Conservation (phyloP, 2,888 invertebrate species). For the Epistrophe eligans region DNA sequence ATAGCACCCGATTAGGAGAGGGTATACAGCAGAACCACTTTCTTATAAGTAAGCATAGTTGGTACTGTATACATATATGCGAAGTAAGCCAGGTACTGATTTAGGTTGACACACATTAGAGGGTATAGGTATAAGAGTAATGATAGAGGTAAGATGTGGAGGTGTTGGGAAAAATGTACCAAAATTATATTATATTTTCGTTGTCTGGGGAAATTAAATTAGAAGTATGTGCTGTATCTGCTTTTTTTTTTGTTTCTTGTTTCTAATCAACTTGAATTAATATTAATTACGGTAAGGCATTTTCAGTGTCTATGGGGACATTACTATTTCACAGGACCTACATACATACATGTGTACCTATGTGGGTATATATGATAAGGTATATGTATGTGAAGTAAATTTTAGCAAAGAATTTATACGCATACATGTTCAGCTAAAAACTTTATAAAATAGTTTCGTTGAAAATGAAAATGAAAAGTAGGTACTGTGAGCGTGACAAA, state of each 20-base stretch:
- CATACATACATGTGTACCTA: background rate
- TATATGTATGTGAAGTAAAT: conserved; percentile 1
- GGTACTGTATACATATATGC: background rate
- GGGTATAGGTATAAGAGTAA: too few species aligned
- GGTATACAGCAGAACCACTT: conserved; percentile 4
- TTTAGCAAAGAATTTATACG: conserved; percentile 7
- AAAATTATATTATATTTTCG: conserved; percentile 64
- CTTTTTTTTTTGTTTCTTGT: conserved; percentile 11
- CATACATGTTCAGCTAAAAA: conserved; percentile 19
- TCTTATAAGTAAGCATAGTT: background rate
- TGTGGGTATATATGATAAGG: background rate
- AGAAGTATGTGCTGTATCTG: conserved; percentile 59
- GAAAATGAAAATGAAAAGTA: background rate
- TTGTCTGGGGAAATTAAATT: conserved; percentile 74
- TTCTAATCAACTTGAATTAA: conserved; percentile 64
- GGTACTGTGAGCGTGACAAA: conserved; percentile 10
- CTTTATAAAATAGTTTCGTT: conserved; percentile 32
- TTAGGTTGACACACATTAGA: conserved; percentile 35
- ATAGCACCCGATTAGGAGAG: conserved; percentile 2
- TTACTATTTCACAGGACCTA: conserved; percentile 48
- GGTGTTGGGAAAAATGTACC: conserved; percentile 59
- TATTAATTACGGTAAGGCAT: conserved; percentile 64
- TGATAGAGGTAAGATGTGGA: background rate
- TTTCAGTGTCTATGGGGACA: conserved; percentile 50
- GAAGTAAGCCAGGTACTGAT: conserved; percentile 36